Evolutionary conservation across 2,797 vertebrate species (phyloP), one percentile per base, ranked within the genome.

Genomic region (Ctenopoma multispine): DNA sequence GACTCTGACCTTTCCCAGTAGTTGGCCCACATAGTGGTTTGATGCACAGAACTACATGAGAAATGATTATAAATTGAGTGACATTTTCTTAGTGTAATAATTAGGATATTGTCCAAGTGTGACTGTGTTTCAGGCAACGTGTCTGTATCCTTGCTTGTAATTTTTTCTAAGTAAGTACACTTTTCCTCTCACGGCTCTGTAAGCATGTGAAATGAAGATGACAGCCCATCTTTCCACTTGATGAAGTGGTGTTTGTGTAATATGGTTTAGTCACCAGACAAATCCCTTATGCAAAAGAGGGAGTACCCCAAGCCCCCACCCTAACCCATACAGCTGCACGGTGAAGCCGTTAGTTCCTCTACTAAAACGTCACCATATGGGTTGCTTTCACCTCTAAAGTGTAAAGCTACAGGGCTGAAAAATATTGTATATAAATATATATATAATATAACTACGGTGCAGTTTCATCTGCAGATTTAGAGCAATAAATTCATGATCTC

Each of bases 301-400:
- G 38, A 67, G 77, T 50, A 69, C n/a, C 27, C 40, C 34, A 13
- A 47, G 27, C 68, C 64, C 63, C 70, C 79, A 55, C 63, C 83
- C 65, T 48, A 17, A 47, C 50, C 41, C 53, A 60, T 59, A 81
- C 87, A 90, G 87, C 88, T 89, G 90, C 89, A 87, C 67, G 60
- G 29, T 57, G 66, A 79, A 86, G 84, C 79, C 34, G 83, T 87
- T 79, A 79, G 24, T 79, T 66, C 71, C 56, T 36, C 51, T 77
- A 43, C 68, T 46, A 63, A 71, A 57, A 49, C 51, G 63, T 34
- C 50, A 72, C 80, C 15, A 0, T 7, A 23, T 44, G 23, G 72
- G 63, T 69, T 41, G 49, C 49, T 54, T 60, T 34, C 50, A 72
- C 80, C 55, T 34, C 24, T 18, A 53, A 31, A 29, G 14, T 18